Evolutionary conservation across 2,797 vertebrate genomes (phyloP), one percentile per base, ranked within the genome.

Genomic region (Poecilia velifera): DNA sequence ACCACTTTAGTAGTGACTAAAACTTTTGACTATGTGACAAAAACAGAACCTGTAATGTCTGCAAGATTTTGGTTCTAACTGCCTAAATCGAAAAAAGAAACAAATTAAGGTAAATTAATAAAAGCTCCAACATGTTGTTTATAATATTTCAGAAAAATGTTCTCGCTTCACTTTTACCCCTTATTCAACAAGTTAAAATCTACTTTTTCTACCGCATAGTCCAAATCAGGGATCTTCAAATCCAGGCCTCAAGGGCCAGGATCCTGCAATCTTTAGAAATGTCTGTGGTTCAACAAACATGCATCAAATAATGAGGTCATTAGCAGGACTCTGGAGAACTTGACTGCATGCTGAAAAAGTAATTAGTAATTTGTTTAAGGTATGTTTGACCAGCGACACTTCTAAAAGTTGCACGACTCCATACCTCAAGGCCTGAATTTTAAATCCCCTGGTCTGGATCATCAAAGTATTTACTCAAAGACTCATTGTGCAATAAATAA

Each of bases 101-200:
- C 0, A n/a, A 10, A 9, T 18, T 10, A n/a, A 28, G 20, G 16
- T 62, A 31, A 45, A 53, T 4, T 77, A 59, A 79, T 70, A 72
- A 25, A 51, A 14, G 20, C 41, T 8, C 2, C 28, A 39, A 2
- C 64, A 34, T 39, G 10, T 71, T 51, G 68, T 49, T 16, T 18
- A 43, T 51, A n/a, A 9, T 41, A 9, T 75, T 74, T 43, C 43
- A 57, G 45, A 34, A 49, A 74, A 76, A 77, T 36, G 16, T 46
- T 71, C 1, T 6, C 79, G 77, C 68, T 74, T 36, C 53, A 34
- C 36, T 74, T 43, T n/a, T 45, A 43, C 5, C 10, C 20, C 1
- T n/a, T 43, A 41, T 43, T 70, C 2, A 66, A 36, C 34, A 39
- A 22, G 62, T 20, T 39, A 39, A 41, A 68, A n/a, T 22, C 10